Evolutionary conservation across 2,797 vertebrate species (phyloP), one percentile per base, ranked within the genome.

Genomic region (Eleutherodactylus coqui): DNA sequence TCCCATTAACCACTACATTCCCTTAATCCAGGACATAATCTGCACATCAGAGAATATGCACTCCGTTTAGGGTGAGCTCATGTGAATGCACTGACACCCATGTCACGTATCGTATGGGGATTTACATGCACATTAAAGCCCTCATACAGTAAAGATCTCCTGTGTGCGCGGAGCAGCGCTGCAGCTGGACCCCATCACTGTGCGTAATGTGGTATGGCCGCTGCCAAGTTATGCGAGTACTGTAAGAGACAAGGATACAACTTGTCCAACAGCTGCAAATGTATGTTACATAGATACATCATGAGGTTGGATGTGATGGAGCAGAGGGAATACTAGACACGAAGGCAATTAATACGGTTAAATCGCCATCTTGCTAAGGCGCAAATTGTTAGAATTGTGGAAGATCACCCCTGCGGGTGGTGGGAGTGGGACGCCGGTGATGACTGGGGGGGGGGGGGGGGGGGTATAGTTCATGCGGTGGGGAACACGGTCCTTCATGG

Each of bases 1-100:
- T 69, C 32, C 41, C 45, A 51, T 69, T 85, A 85, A 85, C 75
- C 62, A 9, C 60, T 85, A 67, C 16, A 58, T 75, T 73, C 16
- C 51, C 64, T 24, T 55, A 45, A 27, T 14, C 17, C n/a, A 47
- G n/a, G 43, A 53, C 38, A 67, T 0, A 13, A 32, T 60, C 14
- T 62, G 6, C 62, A 67, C 60, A 32, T 62, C 29, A n/a, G 2
- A 8, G 62, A 36, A 21, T 6, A 5, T 3, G 0, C 3, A 1
- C 79, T 34, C 29, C 11, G 21, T 11, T 24, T 19, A 80, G 60
- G 34, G 27, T 19, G n/a, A 8, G 14, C 17, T 17, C 36, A 21
- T 45, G 14, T 64, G 9, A 79, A 53, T 36, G 13, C 49, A 55
- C 32, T n/a, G 5, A 24, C 43, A n/a, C 34, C 0, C 21, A 36